Evolutionary conservation across 1,140 invertebrate genomes (phyloP), one percentile per base, ranked within the genome.

Genomic region (Bombyx mandarina): DNA sequence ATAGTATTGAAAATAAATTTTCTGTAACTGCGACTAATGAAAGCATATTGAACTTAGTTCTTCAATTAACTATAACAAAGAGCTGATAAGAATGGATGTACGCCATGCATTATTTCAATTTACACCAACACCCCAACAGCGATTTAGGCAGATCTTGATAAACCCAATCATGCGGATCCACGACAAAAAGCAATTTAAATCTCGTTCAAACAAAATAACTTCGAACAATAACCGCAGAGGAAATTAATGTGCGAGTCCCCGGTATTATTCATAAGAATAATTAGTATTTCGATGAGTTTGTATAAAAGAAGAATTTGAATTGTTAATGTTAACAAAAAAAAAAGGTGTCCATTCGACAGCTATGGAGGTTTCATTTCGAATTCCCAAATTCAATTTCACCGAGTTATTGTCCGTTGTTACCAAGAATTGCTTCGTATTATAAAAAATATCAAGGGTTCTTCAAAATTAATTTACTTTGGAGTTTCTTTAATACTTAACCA

Each of bases 191-290:
- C 61, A 69, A 74, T 74, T 66, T 68, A 71, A 71, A 71, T 65
- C 62, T 62, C 68, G 67, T 70, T 69, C 56, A 45, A 56, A 58
- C 65, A 62, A 63, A 69, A 67, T 58, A 63, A 57, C 62, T 63
- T 52, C 57, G 56, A 60, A 67, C 65, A 69, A 72, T 65, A 58
- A 56, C 56, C 64, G 61, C 66, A 64, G 53, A 62, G 71, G 68
- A 73, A 71, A 74, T 74, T 71, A 71, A 74, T 65, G 57, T 65
- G 63, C 57, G 57, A 71, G 66, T 69, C 65, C 26, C 52, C 64
- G 66, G 71, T 71, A 69, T 68, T 73, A 73, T 71, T 69, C 68
- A 69, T 66, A 69, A 69, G 64, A 63, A 71, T 74, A 71, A 71
- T 74, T 69, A 71, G 55, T 71, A 67, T 67, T 65, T 69, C 56